These are phyloP conservation scores for Alcedo quadribrachys DNA, from an alignment of 2,797 vertebrate genomes.

Conservation along the genomic window DNA sequence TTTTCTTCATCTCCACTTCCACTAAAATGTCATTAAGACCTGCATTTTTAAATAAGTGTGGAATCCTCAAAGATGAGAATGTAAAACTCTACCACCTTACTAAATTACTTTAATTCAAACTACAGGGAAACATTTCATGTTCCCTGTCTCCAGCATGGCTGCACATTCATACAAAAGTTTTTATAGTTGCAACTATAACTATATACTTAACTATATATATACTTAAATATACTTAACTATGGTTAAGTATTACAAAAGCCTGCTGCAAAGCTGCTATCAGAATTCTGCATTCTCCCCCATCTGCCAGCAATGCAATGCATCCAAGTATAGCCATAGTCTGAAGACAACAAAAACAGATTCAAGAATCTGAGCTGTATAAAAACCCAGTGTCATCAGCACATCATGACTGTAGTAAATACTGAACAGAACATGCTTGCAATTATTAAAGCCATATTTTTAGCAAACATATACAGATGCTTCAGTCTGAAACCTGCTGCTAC, in stretches of 20 bases:
- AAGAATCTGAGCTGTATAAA: not conserved
- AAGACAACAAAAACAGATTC: conserved; percentile 13
- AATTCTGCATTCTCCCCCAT: not conserved
- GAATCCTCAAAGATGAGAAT: not conserved
- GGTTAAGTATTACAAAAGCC: not conserved
- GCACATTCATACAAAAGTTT: not conserved
- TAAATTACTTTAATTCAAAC: not conserved
- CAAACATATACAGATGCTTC: not conserved
- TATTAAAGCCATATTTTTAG: conserved; percentile 57
- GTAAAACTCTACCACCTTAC: not conserved
- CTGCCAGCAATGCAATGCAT: not conserved
- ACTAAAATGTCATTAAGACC: not conserved
- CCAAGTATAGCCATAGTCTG: not conserved
- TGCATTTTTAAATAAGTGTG: not conserved
- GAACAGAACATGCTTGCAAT: not conserved
- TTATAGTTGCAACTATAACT: not conserved
- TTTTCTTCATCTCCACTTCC: not conserved
- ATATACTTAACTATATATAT: too few relatives aligned
- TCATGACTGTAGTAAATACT: conserved; percentile 16
- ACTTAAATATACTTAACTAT: too few relatives aligned
- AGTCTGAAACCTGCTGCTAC: not conserved
- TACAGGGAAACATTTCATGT: not conserved
- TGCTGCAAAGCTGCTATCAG: not conserved
- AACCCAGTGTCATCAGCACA: not conserved
- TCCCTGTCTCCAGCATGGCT: not conserved